Conservation (phyloP, 2,888 invertebrate species). For the Euproctis similis region DNA sequence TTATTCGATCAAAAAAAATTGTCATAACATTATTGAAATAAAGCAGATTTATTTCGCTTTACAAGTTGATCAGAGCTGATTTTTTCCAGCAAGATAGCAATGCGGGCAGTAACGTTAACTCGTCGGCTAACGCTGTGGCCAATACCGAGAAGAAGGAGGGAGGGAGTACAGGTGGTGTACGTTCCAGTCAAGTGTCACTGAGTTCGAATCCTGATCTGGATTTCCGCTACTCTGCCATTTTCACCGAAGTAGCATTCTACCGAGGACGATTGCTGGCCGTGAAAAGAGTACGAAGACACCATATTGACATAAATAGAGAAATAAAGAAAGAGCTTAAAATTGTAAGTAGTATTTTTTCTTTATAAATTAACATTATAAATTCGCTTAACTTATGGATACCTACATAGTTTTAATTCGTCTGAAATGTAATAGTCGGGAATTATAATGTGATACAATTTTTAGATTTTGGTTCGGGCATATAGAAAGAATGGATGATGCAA, state of each 20-base stretch:
- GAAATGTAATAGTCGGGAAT: too few species aligned
- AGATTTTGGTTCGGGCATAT: too few species aligned
- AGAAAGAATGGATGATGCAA: too few species aligned
- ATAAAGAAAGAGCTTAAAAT: slow-evolving; percentile 95
- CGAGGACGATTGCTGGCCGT: slow-evolving; percentile 91
- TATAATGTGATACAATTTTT: too few species aligned
- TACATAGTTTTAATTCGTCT: too few species aligned
- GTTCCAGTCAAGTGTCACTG: slow-evolving; percentile 92
- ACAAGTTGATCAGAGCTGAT: slow-evolving; percentile 68
- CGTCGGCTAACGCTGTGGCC: slow-evolving; percentile 84
- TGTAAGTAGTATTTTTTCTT: too few species aligned
- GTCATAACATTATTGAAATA: too few species aligned
- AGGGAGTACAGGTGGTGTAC: slow-evolving; percentile 65
- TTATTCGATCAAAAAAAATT: too few species aligned
- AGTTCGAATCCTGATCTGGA: slow-evolving; percentile 95
- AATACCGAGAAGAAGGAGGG: slow-evolving; percentile 44
- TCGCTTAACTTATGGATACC: too few species aligned
- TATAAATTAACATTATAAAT: too few species aligned
- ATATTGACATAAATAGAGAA: slow-evolving; percentile 90
- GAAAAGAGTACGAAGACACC: slow-evolving; percentile 88
- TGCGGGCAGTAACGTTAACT: slow-evolving; percentile 85
- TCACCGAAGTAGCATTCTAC: slow-evolving; percentile 92
- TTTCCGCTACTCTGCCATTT: slow-evolving; percentile 91
- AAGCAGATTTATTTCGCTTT: too few species aligned
- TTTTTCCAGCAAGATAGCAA: slow-evolving; percentile 75